A percentile compares a stretch with the other conserved stretches of the same genome.
Conservation (phyloP, 2,113 vertebrate species). For the Rhineura floridana region DNA sequence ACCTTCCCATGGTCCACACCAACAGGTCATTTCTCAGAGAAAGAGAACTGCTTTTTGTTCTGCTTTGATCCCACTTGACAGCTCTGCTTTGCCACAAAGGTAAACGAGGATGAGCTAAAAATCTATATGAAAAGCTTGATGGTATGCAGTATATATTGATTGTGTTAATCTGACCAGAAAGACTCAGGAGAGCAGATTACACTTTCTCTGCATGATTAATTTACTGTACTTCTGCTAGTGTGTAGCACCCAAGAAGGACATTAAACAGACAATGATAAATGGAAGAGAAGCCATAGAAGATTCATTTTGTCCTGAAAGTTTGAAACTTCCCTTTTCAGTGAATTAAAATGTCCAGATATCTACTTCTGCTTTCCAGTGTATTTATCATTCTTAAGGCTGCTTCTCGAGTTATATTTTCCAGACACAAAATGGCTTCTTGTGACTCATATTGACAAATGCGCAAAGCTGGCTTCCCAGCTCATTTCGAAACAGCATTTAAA, state of each 20-base stretch:
- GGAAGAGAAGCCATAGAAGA: conserved; percentile 40
- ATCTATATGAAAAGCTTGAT: conserved; percentile 43
- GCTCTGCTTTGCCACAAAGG: conserved; percentile 28
- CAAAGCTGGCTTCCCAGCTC: not conserved
- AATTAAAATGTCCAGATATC: conserved; percentile 48
- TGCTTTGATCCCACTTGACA: not conserved
- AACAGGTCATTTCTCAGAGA: not conserved
- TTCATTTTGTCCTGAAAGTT: conserved; percentile 46
- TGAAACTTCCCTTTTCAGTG: conserved; percentile 46
- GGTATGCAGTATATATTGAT: conserved; percentile 44
- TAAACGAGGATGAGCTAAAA: conserved; percentile 20
- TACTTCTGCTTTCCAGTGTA: conserved; percentile 30
- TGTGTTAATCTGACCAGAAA: conserved; percentile 60
- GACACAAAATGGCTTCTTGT: not conserved
- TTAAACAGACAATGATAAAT: conserved; percentile 57
- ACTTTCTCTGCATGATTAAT: conserved; percentile 59
- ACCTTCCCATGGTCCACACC: not conserved
- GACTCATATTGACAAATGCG: not conserved
- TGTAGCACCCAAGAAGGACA: conserved; percentile 36
- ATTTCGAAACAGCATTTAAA: not conserved
- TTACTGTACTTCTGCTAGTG: conserved; percentile 37
- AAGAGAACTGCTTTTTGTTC: conserved; percentile 5
- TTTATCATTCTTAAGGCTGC: conserved; percentile 6
- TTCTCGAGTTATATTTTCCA: not conserved
- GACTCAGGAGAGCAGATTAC: conserved; percentile 55